Base-by-base conservation (phyloP, 2,888 invertebrate species). In the Galerucella nymphaeae region DNA sequence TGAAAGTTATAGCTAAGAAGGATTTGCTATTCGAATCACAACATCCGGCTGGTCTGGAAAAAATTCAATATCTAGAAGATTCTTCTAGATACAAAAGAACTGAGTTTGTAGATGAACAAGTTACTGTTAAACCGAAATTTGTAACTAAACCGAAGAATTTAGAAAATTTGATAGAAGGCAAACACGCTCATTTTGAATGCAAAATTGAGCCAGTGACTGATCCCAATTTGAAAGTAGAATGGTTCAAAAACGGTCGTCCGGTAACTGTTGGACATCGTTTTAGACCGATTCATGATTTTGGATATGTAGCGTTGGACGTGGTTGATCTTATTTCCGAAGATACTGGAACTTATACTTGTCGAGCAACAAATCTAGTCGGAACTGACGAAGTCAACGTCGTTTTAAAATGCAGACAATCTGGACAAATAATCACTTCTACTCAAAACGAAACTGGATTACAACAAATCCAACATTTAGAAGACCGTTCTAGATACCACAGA, bases 191-290 rank as follows among this genome's bases (percentile, higher is more conserved):
- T 86, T 98, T 99, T 86, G 99, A 99, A 88, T 97, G 97, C 85
- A 96, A 98, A 85, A 90, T 99, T 48, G 96, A 97, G 86, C 99
- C 99, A 48, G 96, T 98, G 10, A 97, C 97, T 8, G 99, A 99
- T 88, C 92, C 98, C 0, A 97, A 97, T 83, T 90, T 99, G 80
- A 96, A 95, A 86, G 96, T 99, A 4, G 98, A 98, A 87, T 99
- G 98, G 98, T 97, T 91, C 84, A 97, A 96, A 85, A 96, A 99
- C 86, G 97, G 97, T 58, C 92, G 94, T 80, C 97, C 98, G 38
- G 93, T 99, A 67, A 96, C 95, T 18, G 92, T 97, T 84, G 98
- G 97, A 64, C 97, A 97, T 85, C 92, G 98, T 82, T 98, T 97
- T 89, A 92, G 97, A 81, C 97, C 98, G 72, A 96, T 97, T 84